Evolutionary conservation across 2,888 invertebrate genomes (phyloP).

Genomic region (Phyllotreta cruciferae): DNA sequence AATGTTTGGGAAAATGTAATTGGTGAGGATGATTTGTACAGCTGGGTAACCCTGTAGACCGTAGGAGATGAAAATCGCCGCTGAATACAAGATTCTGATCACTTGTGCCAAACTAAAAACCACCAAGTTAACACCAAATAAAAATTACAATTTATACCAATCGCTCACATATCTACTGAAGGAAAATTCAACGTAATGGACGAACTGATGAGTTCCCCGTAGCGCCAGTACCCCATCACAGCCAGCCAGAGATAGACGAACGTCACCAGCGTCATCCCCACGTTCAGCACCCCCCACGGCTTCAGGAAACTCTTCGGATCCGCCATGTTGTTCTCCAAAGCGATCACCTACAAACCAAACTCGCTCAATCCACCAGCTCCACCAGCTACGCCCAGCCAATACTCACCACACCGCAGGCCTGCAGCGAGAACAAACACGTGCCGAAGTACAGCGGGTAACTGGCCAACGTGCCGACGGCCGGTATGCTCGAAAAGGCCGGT

Average conservation of each 20-base stretch:
- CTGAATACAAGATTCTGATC: conserved; percentile 68
- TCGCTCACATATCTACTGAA: conserved; percentile 62
- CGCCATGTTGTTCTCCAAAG: conserved; percentile 90
- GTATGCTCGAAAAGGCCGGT: conserved; percentile 68
- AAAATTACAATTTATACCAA: conserved; percentile 1
- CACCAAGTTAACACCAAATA: conserved; percentile 1
- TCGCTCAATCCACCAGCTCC: neutral
- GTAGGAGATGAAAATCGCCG: conserved; percentile 82
- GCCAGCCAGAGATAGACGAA: conserved; percentile 80
- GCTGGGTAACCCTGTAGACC: conserved; percentile 91
- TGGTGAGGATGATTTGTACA: conserved; percentile 77
- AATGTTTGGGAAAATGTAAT: conserved; percentile 56
- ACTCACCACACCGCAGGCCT: conserved; percentile 90
- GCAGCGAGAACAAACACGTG: conserved; percentile 93
- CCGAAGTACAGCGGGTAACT: conserved; percentile 93
- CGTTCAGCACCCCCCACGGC: conserved; percentile 79
- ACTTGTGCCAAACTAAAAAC: conserved; percentile 67
- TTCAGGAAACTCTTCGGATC: conserved; percentile 80
- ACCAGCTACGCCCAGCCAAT: neutral
- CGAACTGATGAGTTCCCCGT: conserved; percentile 71
- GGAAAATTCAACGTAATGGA: conserved; percentile 87
- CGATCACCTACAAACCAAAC: conserved; percentile 73
- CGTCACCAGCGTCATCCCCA: conserved; percentile 81
- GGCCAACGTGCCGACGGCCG: conserved; percentile 68
- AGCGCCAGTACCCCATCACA: conserved; percentile 85